Percentiles rank a stretch among this genome's conserved stretches.
Conservation (phyloP, 2,888 invertebrate species). For the Cheilosia vulpina region DNA sequence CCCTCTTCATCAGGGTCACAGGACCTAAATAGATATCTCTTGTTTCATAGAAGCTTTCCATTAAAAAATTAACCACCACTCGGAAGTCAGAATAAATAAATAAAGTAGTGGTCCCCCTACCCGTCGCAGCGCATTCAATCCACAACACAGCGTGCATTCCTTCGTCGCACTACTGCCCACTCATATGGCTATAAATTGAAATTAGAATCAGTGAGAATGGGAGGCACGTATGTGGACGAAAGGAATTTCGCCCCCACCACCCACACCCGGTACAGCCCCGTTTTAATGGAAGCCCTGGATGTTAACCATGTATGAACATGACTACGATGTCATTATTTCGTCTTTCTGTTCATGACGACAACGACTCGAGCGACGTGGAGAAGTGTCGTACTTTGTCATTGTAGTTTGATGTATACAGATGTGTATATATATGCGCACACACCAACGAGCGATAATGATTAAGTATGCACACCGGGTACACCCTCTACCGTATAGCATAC, state of each 20-base stretch:
- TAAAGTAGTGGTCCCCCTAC: conserved; percentile 4
- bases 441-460: conserved; percentile 45
- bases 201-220: conserved; percentile 32
- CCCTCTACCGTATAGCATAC: neutral
- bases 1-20: conserved; percentile 52
- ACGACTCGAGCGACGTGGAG: conserved; percentile 44
- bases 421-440: neutral
- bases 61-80: conserved; percentile 73
- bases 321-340: conserved; percentile 68
- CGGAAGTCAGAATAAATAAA: conserved; percentile 67
- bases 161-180: neutral
- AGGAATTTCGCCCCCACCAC: conserved; percentile 6
- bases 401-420: conserved; percentile 51
- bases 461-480: conserved; percentile 37
- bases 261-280: neutral
- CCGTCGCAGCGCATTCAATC: neutral
- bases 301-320: conserved; percentile 67
- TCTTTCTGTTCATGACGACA: conserved; percentile 64
- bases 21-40: conserved; percentile 51
- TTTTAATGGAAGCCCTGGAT: conserved; percentile 52
- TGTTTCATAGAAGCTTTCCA: conserved; percentile 65
- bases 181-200: conserved; percentile 18
- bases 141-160: conserved; percentile 29
- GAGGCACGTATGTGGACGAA: conserved; percentile 8
- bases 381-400: conserved; percentile 47